These are phyloP conservation scores for Myocastor coypus DNA, from an alignment of 2,113 vertebrate genomes.

Conservation along the genomic window DNA sequence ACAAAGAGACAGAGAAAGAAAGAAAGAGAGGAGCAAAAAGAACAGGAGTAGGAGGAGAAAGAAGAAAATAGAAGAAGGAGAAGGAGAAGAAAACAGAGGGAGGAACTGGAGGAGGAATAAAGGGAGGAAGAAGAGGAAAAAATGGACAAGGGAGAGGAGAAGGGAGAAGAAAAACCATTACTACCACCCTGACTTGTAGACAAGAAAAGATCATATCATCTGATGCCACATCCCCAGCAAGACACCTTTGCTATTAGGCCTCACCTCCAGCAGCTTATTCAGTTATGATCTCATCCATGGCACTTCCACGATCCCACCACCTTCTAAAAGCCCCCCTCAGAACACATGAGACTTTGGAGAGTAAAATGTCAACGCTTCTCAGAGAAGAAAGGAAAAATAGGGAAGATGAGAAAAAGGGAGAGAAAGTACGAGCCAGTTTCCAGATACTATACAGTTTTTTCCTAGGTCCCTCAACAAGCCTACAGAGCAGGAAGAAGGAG, in stretches of 20 bases:
- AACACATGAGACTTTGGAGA: background rate
- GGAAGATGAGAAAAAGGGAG: rapidly evolving
- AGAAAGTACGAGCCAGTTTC: background rate
- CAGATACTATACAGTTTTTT: background rate
- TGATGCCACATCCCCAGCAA: background rate
- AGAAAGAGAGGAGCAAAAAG: no score
- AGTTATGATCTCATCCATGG: background rate
- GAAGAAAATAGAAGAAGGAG: background rate
- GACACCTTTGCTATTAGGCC: background rate
- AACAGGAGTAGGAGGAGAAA: no score
- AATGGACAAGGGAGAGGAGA: no score
- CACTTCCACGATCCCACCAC: background rate
- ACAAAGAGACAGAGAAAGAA: no score
- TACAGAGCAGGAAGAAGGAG: background rate
- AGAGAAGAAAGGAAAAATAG: background rate
- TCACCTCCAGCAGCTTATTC: background rate
- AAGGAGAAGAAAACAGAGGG: background rate
- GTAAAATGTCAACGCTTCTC: background rate
- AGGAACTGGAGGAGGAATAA: background rate
- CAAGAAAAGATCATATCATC: background rate
- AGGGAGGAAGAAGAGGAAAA: no score
- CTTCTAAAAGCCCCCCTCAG: background rate
- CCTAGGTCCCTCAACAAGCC: background rate
- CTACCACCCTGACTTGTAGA: background rate
- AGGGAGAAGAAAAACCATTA: background rate